These are phyloP conservation scores for Acanthurus leucopareius DNA, from an alignment of 2,797 vertebrate species.

Conservation along the genomic window DNA sequence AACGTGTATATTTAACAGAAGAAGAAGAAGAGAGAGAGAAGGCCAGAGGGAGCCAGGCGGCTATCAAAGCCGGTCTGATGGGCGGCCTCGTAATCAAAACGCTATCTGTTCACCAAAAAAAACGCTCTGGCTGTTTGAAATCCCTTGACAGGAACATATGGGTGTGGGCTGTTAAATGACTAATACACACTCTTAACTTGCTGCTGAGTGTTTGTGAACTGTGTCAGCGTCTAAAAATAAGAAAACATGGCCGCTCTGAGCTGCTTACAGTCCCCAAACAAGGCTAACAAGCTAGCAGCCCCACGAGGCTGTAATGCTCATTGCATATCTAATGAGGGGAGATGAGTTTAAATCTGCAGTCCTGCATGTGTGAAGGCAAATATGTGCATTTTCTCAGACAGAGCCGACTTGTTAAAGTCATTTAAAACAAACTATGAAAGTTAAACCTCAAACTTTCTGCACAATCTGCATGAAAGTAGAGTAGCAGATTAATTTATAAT, in stretches of 20 bases:
- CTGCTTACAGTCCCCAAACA: background rate
- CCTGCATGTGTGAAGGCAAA: background rate
- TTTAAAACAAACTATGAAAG: no score
- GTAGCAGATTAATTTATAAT: no score
- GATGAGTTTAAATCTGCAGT: no score
- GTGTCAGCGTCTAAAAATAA: slow-evolving; percentile 2
- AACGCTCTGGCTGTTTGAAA: slow-evolving; percentile 18
- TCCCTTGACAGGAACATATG: background rate
- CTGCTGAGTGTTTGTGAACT: background rate
- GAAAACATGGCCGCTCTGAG: background rate
- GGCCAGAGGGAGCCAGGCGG: slow-evolving; percentile 58
- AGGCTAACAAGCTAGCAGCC: background rate
- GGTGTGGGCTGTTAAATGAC: slow-evolving; percentile 2
- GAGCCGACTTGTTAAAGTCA: no score
- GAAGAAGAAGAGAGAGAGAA: slow-evolving; percentile 61
- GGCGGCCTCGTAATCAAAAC: slow-evolving; percentile 56
- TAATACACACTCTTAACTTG: background rate
- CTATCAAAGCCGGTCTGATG: slow-evolving; percentile 46
- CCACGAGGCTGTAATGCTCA: background rate
- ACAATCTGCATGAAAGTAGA: no score
- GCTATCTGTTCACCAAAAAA: slow-evolving; percentile 47
- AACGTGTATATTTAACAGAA: slow-evolving; percentile 61
- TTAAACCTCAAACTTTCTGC: no score
- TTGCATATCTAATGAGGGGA: background rate
- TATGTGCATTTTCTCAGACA: no score